Evolutionary conservation across 2,797 vertebrate species (phyloP).

Genomic region (Neomorphus geoffroyi): DNA sequence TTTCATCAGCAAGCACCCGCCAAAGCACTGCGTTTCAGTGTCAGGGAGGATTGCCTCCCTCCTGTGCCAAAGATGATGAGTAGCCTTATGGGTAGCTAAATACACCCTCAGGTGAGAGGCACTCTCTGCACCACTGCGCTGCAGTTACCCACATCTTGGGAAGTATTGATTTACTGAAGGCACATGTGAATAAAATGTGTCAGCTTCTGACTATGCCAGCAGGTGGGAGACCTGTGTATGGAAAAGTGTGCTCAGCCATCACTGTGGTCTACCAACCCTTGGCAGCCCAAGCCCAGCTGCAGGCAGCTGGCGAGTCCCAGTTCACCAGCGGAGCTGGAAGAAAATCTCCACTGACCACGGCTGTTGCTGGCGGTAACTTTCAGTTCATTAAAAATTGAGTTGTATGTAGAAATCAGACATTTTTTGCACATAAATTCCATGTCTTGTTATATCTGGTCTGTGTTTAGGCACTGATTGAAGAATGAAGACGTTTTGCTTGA

Average conservation of each 20-base stretch:
- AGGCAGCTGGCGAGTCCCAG: not conserved
- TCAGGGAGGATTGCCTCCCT: not conserved
- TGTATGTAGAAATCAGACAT: not conserved
- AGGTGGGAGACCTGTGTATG: not conserved
- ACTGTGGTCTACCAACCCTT: not conserved
- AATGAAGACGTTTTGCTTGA: slow-evolving; percentile 32
- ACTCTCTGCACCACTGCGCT: not conserved
- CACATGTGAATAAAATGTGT: accelerated
- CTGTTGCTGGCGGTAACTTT: not conserved
- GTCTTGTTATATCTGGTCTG: slow-evolving; percentile 5
- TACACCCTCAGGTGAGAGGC: not conserved
- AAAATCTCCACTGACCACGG: not conserved
- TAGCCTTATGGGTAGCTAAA: not conserved
- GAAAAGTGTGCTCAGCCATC: accelerated
- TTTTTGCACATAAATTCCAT: not conserved
- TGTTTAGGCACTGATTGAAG: slow-evolving; percentile 9
- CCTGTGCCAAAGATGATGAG: not conserved
- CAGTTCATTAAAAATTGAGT: not conserved
- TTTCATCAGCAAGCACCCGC: not conserved
- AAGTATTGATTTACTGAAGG: not conserved
- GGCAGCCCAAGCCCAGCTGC: not conserved
- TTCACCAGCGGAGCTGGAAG: not conserved
- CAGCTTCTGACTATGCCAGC: accelerated
- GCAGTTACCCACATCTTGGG: not conserved
- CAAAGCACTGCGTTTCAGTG: not conserved